Evolutionary conservation across 2,113 vertebrate genomes (phyloP), one percentile per base, ranked within the genome.

Genomic region (Ornithorhynchus anatinus): DNA sequence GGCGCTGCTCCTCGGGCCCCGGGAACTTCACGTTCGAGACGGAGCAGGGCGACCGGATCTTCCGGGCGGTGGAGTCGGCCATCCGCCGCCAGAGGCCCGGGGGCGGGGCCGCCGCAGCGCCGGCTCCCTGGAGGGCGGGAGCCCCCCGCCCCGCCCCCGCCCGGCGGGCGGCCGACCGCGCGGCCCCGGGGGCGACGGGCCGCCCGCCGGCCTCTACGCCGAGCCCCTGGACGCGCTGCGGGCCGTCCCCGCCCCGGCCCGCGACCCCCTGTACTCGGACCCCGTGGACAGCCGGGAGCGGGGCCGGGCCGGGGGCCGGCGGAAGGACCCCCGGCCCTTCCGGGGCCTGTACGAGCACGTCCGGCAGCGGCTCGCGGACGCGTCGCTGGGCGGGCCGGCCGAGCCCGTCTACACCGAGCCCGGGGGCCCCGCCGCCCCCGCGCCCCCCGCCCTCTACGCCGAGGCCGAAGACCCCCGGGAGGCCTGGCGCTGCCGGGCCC

Each of bases 11-110:
- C 16, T 99, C 97, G 0, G 98, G 98, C 19, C 95, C 97, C 0
- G 98, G 98, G 3, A 99, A 94, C 85, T 99, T 99, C 92, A 98
- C 96, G 60, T 99, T 99, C 12, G 97, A 99, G 83, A 99, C 97
- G 1, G 95, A 95, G 72, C 94, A 99, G 75, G 98, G 98, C 50
- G 98, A 98, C 1, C 97, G 99, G 77, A 96, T 99, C 83, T 99
- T 99, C 80, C 88, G 72, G 37, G 90, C 97, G 20, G 96, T 99
- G 56, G 97, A 99, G 86, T 89, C 89, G 5, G 95, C 96, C 33
- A 99, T 99, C 84, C 93, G 90, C 43, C 93, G 91, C 31, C 0
- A 14, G 32, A 0, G 66, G 7, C 0, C 11, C 48, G 1, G 90
- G 91, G 93, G 90, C 43, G 84, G 82, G 60, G 89, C 84, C 0